Percentiles rank a stretch among this genome's conserved stretches.
phyloP scores from a whole-genome alignment of 2,113 vertebrate species.

The Engraulis encrasicolus region DNA sequence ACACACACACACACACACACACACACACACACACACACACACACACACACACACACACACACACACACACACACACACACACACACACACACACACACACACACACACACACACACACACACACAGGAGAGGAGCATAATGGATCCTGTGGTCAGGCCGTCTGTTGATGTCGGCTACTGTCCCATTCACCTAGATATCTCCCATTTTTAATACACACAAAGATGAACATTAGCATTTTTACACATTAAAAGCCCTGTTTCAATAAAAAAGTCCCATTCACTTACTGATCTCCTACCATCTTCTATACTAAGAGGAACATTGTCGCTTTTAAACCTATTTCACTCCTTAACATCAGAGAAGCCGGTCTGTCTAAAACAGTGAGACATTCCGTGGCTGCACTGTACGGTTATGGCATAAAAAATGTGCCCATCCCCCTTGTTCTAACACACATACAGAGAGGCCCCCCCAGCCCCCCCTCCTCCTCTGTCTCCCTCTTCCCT shows the following conservation, averaged over 20 bases:
- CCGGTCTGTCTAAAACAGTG: not conserved
- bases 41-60: not conserved
- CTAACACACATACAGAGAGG: not conserved
- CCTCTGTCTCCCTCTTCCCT: not conserved
- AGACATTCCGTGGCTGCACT: not conserved
- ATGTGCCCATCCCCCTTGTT: conserved; percentile 26
- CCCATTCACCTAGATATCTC: conserved; percentile 18
- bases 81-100: not conserved
- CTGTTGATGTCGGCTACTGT: conserved; percentile 52
- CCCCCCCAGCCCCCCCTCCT: not conserved
- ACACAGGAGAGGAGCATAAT: conserved; percentile 1
- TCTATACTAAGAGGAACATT: not conserved
- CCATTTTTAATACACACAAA: conserved; percentile 3
- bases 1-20: not conserved
- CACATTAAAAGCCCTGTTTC: not conserved
- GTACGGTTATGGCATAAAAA: not conserved
- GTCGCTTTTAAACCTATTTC: not conserved
- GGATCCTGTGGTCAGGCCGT: conserved; percentile 49
- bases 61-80: not conserved
- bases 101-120: conserved; percentile 12
- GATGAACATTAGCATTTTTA: not conserved
- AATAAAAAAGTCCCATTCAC: conserved; percentile 31
- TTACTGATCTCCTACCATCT: conserved; percentile 3
- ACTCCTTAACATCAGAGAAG: not conserved
- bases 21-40: not conserved